Conservation (phyloP, 2,113 vertebrate species). For the Chloebia gouldiae region DNA sequence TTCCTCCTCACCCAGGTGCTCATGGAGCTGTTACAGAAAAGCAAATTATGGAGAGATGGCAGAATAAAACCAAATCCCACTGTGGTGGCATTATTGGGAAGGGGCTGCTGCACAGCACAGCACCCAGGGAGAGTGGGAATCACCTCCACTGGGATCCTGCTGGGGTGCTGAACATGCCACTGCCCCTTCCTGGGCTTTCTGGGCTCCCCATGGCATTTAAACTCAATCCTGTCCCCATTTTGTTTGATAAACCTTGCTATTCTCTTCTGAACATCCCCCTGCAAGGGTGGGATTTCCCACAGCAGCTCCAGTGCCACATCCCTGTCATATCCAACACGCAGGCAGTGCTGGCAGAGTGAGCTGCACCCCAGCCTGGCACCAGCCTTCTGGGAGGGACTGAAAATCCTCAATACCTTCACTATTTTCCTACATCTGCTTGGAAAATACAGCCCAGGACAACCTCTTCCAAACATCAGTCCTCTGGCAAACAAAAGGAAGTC, state of each 20-base stretch:
- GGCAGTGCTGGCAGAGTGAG: rapidly evolving
- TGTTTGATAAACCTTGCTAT: neutral
- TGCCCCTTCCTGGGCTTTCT: neutral
- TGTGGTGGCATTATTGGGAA: rapidly evolving
- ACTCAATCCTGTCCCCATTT: neutral
- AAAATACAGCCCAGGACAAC: neutral
- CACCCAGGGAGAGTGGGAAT: neutral
- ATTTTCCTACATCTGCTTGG: neutral
- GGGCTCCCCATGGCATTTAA: neutral
- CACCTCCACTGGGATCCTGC: neutral
- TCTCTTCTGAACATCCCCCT: neutral
- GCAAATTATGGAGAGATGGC: rapidly evolving
- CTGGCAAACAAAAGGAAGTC: slow-evolving; percentile 29
- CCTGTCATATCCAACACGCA: rapidly evolving
- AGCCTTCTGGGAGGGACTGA: neutral
- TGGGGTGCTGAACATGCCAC: rapidly evolving
- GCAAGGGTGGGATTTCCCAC: rapidly evolving
- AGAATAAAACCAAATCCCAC: neutral
- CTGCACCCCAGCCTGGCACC: neutral
- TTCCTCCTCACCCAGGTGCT: neutral
- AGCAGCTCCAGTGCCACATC: neutral
- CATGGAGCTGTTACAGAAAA: rapidly evolving
- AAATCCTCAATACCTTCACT: neutral
- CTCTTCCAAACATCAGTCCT: neutral
- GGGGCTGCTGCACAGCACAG: neutral